Evolutionary conservation across 2,113 vertebrate species (phyloP), one percentile per base, ranked within the genome.

Genomic region (Pterocles burchelli): DNA sequence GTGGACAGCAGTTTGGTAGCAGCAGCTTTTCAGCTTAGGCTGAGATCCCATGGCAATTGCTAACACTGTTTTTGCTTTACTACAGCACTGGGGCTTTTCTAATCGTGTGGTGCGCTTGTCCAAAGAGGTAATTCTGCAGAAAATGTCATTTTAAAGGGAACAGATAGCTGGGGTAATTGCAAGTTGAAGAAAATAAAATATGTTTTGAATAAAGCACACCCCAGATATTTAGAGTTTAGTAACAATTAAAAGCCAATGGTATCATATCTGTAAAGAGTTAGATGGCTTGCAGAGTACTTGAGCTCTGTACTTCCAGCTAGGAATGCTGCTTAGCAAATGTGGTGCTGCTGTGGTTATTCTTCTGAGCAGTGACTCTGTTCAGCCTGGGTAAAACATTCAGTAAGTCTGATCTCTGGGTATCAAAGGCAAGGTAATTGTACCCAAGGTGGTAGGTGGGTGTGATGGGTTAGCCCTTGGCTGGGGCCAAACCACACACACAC

Each of bases 211-310:
- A 67, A 71, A 71, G 28, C 28, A 68, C 17, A 52, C 11, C 16
- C 10, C 20, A 72, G 59, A 18, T 21, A 26, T 63, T 51, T 67
- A n/a, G 55, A 29, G 11, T 10, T 52, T 71, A 36, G 17, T 85
- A 38, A n/a, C 29, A 73, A 48, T 25, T 85, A 8, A 34, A 38
- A 67, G 34, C 46, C 48, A n/a, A 5, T 8, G 16, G 13, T 36
- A 22, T 13, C 1, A 0, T 46, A 15, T 51, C 45, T 4, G 0
- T 85, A 29, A 33, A 25, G 62, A 45, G 19, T 66, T 67, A 29
- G 18, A 19, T 3, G 3, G 10, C 43, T 68, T 78, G 43, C 43
- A 67, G 77, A 31, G 21, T 43, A 31, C 45, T 54, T 41, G 46
- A 51, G 63, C 41, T 76, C 36, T 63, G 8, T n/a, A 18, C 5